Percentiles rank a stretch among this genome's conserved stretches.
These are phyloP conservation scores for Muscicapa adusta DNA, from an alignment of 2,113 vertebrate species.

Conservation along the genomic window DNA sequence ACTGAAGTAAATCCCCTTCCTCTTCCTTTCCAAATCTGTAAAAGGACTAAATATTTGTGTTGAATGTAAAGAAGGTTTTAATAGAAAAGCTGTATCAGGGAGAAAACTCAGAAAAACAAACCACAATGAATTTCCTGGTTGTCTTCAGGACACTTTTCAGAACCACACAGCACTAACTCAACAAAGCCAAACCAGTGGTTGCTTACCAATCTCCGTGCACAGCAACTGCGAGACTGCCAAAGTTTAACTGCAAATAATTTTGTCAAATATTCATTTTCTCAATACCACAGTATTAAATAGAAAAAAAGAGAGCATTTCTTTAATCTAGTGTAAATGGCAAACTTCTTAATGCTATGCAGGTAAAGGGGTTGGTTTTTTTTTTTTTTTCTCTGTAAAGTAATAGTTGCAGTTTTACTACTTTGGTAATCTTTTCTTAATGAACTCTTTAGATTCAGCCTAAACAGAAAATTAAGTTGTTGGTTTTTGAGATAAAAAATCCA, in stretches of 20 bases:
- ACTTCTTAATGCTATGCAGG: neutral
- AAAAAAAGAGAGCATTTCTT: neutral
- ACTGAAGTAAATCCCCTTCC: neutral
- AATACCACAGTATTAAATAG: neutral
- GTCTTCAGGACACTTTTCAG: neutral
- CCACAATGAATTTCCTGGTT: neutral
- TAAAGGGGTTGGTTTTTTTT: neutral
- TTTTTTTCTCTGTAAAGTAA: neutral
- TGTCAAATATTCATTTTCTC: slow-evolving; percentile 44
- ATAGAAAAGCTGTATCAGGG: slow-evolving; percentile 23
- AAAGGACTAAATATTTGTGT: neutral
- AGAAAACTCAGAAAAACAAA: slow-evolving; percentile 38
- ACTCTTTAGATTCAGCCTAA: neutral
- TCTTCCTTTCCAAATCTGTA: neutral
- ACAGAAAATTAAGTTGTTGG: neutral
- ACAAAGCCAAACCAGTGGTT: slow-evolving; percentile 20
- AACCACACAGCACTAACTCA: slow-evolving; percentile 58
- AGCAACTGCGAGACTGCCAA: slow-evolving; percentile 21
- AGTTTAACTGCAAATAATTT: slow-evolving; percentile 61
- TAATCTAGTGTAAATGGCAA: neutral
- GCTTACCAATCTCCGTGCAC: slow-evolving; percentile 48
- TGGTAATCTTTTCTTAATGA: neutral
- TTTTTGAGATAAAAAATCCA: neutral
- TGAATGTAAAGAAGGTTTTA: slow-evolving; percentile 58
- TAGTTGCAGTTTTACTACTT: neutral